Base-by-base conservation (phyloP, 2,888 invertebrate genomes). In the Drosophila picticornis region DNA sequence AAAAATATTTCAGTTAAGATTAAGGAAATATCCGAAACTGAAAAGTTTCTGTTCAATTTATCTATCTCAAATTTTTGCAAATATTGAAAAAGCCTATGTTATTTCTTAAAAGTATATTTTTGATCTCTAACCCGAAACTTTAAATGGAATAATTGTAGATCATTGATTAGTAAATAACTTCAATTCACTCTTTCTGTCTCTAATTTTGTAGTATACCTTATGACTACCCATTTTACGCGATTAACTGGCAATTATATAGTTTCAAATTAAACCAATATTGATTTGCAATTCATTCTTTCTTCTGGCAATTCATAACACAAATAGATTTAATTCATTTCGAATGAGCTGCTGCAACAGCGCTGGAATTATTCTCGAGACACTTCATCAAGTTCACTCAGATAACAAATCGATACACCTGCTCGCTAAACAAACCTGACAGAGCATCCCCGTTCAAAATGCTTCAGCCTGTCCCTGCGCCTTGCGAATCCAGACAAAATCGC, bases 331-430 rank as follows among this genome's bases (percentile, higher is more conserved):
- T 19, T 48, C 25, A 57, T 52, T 31, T 27, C 52, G 27, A 68
- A 16, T 51, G 57, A 27, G 57, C 36, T 46, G n/a, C 31, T 38
- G 58, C 36, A 32, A 48, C 27, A 11, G 10, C 22, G 6, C 11
- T 27, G n/a, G 38, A 71, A 46, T 53, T 58, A 70, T 69, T 38
- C 69, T n/a, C 43, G 43, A 27, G 59, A 66, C 69, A 63, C 75
- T 81, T 72, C 70, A 80, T 72, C 81, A 77, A 67, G 68, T 73
- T 73, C 72, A 67, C 43, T 64, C 60, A 46, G 32, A 52, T 34
- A 60, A 65, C 61, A 81, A 75, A 76, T 81, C 77, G 69, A 79
- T 77, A 73, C 81, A 77, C 53, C 66, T 81, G 64, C 31, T 31
- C 46, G 60, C 65, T 64, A 63, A 68, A 51, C 69, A 69, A 38